phyloP scores from a whole-genome alignment of 2,888 invertebrate species.

The Trichopoda pennipes region DNA sequence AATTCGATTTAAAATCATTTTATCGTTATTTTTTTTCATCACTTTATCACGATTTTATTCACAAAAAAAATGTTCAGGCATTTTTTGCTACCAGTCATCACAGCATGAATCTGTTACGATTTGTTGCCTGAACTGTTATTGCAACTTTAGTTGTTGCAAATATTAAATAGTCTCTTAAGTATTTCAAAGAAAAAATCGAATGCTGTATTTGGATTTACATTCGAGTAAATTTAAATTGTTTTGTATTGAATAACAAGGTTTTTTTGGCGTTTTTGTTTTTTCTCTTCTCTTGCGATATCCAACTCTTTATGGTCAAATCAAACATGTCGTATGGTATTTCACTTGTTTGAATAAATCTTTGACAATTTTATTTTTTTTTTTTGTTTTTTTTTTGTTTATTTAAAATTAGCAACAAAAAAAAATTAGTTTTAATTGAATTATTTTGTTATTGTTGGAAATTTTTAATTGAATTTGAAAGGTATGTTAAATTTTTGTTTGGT shows the following conservation, averaged over 20 bases:
- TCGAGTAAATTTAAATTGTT: conserved; percentile 52
- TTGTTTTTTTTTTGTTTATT: conserved; percentile 12
- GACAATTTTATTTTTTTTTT: conserved; percentile 41
- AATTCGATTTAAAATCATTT: conserved; percentile 39
- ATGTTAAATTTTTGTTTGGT: conserved; percentile 37
- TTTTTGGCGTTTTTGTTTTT: not conserved
- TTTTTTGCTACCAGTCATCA: conserved; percentile 54
- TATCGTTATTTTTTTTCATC: conserved; percentile 9
- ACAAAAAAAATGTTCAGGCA: conserved; percentile 27
- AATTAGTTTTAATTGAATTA: conserved; percentile 63
- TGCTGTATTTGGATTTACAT: conserved; percentile 30
- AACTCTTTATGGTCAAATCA: conserved; percentile 35
- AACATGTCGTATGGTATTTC: conserved; percentile 22
- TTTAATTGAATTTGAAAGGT: conserved; percentile 65
- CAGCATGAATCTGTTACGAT: conserved; percentile 54
- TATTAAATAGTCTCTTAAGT: not conserved
- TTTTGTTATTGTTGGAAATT: conserved; percentile 53
- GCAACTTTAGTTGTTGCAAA: conserved; percentile 18
- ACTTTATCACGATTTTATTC: conserved; percentile 46
- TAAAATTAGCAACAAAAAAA: conserved; percentile 26
- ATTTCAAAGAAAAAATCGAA: conserved; percentile 16
- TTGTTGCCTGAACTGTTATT: conserved; percentile 14
- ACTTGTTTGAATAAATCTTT: conserved; percentile 31
- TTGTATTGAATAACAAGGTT: conserved; percentile 41
- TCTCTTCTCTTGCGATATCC: conserved; percentile 3